A percentile compares a stretch with the other conserved stretches of the same genome.
phyloP scores from a whole-genome alignment of 1,140 invertebrate genomes.

The Bombus vancouverensis region DNA sequence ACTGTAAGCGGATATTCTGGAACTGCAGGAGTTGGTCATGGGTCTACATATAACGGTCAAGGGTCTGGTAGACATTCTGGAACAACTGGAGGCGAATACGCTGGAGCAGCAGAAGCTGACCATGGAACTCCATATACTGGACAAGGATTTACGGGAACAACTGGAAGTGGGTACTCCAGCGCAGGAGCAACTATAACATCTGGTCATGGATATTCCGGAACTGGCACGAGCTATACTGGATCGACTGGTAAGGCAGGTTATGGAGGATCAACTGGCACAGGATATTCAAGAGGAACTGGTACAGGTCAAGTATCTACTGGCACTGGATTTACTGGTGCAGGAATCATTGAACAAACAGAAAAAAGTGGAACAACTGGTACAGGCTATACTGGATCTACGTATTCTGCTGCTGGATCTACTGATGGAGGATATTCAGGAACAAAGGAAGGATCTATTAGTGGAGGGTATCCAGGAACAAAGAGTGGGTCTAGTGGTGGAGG shows the following conservation, averaged over 20 bases:
- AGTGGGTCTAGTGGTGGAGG: too few relatives aligned
- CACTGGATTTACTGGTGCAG: slow-evolving; percentile 8
- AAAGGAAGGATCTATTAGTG: neutral
- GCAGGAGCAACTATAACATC: neutral
- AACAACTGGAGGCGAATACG: neutral
- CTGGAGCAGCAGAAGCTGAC: neutral
- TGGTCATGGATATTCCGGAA: neutral
- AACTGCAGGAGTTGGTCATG: neutral
- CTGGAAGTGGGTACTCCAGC: neutral
- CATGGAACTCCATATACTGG: neutral
- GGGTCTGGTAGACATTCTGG: slow-evolving; percentile 5
- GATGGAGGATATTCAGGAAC: slow-evolving; percentile 20
- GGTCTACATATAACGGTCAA: neutral
- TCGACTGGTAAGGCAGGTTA: neutral
- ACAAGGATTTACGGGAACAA: neutral
- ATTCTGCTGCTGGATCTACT: neutral
- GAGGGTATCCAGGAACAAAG: too few relatives aligned
- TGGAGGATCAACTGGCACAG: slow-evolving; percentile 9
- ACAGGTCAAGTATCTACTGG: neutral
- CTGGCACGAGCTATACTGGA: neutral
- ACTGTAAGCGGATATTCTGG: neutral
- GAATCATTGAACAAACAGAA: neutral
- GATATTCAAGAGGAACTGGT: slow-evolving; percentile 1
- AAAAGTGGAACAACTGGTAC: neutral
- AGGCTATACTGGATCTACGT: slow-evolving; percentile 29